Evolutionary conservation across 2,888 invertebrate species (phyloP).

Genomic region (Ormyrus pomaceus): DNA sequence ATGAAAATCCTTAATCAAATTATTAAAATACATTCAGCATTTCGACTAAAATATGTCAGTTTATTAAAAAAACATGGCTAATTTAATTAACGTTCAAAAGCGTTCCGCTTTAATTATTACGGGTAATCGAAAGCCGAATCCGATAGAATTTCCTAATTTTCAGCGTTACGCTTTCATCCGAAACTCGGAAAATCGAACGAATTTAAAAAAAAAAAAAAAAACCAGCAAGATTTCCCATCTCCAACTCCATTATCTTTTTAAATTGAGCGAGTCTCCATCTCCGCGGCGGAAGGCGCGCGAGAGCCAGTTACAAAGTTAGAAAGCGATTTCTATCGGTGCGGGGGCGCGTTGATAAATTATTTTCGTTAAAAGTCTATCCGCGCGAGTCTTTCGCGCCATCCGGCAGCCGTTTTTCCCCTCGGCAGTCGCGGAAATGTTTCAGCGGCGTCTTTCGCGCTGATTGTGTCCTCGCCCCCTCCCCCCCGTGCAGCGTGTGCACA

Average conservation of each 20-base stretch:
- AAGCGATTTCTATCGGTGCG: slow-evolving; percentile 23
- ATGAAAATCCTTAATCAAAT: too few species aligned
- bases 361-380: slow-evolving; percentile 27
- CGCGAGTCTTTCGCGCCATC: not conserved
- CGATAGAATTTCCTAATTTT: too few species aligned
- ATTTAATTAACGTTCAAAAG: too few species aligned
- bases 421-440: slow-evolving; percentile 15
- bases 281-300: not conserved
- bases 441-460: slow-evolving; percentile 28
- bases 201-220: too few species aligned
- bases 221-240: not conserved
- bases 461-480: slow-evolving; percentile 2
- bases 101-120: too few species aligned
- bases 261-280: slow-evolving; percentile 25
- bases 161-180: too few species aligned
- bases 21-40: too few species aligned
- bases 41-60: too few species aligned
- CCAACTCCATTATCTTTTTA: slow-evolving; percentile 37
- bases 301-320: slow-evolving; percentile 38
- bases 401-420: not conserved
- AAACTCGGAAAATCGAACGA: too few species aligned
- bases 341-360: slow-evolving; percentile 42
- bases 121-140: too few species aligned
- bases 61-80: too few species aligned
- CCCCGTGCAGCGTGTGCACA: too few species aligned